These are phyloP conservation scores for Hirtodrosophila cameraria DNA, from an alignment of 2,888 invertebrate species.

Conservation along the genomic window DNA sequence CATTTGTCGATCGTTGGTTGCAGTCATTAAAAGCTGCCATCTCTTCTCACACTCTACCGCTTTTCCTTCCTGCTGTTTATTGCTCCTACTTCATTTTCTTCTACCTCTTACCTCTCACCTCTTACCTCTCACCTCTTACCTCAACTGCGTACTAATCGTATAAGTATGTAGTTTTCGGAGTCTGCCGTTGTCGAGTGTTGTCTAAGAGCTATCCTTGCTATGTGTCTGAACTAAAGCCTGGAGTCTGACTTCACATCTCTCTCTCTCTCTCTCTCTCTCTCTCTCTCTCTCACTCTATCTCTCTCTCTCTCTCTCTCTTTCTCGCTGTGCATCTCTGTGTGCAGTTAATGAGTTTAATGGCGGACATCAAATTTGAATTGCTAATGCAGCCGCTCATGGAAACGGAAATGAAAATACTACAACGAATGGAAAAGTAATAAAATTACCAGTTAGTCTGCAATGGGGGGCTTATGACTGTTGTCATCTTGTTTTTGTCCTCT, in stretches of 20 bases:
- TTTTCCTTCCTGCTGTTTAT: slow-evolving; percentile 22
- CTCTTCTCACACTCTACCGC: not conserved
- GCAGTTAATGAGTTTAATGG: slow-evolving; percentile 80
- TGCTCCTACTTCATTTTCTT: slow-evolving; percentile 5
- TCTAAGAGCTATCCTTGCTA: slow-evolving; percentile 6
- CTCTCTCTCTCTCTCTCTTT: no score
- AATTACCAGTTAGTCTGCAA: not conserved
- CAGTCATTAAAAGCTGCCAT: slow-evolving; percentile 52
- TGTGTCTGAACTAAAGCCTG: slow-evolving; percentile 24
- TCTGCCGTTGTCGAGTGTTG: slow-evolving; percentile 15
- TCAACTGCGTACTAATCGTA: slow-evolving; percentile 9
- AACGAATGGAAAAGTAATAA: slow-evolving; percentile 57
- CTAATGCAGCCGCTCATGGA: slow-evolving; percentile 67
- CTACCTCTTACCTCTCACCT: no score
- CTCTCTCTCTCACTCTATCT: no score
- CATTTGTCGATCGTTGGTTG: slow-evolving; percentile 71
- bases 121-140: no score
- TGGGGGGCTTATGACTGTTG: slow-evolving; percentile 32
- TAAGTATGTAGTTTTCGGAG: slow-evolving; percentile 41
- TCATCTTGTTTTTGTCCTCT: slow-evolving; percentile 35
- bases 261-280: no score
- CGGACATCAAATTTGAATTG: slow-evolving; percentile 77
- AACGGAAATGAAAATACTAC: slow-evolving; percentile 70
- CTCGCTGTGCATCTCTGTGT: slow-evolving; percentile 57
- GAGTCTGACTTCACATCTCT: no score